Base-by-base conservation (phyloP, 2,797 vertebrate genomes). In the Pseudomugil gertrudae region DNA sequence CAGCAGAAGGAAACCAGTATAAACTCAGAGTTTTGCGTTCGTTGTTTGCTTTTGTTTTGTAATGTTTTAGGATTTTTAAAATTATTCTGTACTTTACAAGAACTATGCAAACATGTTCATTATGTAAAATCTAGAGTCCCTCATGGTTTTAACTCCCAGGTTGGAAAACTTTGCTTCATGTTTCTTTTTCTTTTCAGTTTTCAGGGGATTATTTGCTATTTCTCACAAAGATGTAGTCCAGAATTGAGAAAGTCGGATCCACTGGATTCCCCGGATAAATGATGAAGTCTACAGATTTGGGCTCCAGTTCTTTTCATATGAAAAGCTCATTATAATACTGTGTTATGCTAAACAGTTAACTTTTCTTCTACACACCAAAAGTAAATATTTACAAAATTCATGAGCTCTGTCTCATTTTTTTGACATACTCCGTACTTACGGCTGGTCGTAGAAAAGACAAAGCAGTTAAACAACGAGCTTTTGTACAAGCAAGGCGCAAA, bases 351-450 rank as follows among this genome's bases (percentile, higher is more conserved):
- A 66, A 73, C 19, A 83, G 65, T 87, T 3, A 72, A 72, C 59
- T 38, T 66, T 38, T 67, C 61, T 80, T 63, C 70, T 56, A 72
- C 33, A 87, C 82, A 87, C 69, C 5, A 76, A 85, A 76, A 79
- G 33, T 77, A 77, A 78, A 72, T 91, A 91, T 92, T 85, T 89
- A 91, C 87, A 88, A 79, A 80, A 71, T 89, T 81, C 84, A 82
- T 88, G 63, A 82, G n/a, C n/a, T n/a, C n/a, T n/a, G n/a, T n/a
- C n/a, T n/a, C n/a, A n/a, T n/a, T n/a, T n/a, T n/a, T 79, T 93
- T 94, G 94, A 94, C 93, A 94, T 94, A 93, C 92, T 94, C 78
- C 83, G 94, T 94, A 94, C 91, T 92, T 89, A 85, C 76, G 93
- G 94, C 94, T 94, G 91, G 89, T 84, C 80, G 84, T 92, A 92